Base-by-base conservation (phyloP, 2,113 vertebrate genomes). In the Cyphomyrus plagiostoma region DNA sequence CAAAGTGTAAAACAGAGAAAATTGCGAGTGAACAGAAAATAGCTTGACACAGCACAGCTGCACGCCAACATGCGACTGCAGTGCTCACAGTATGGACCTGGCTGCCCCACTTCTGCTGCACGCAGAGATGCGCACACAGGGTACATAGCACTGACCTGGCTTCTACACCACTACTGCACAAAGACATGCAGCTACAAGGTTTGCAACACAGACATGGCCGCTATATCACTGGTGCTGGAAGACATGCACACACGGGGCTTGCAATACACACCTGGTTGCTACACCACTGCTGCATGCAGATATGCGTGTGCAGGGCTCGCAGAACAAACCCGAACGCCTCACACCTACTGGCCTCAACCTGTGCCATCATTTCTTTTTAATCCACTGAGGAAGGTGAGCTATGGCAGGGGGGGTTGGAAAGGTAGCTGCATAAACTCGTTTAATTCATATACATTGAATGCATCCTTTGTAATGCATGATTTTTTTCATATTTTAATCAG, bases 401-500 rank as follows among this genome's bases (percentile, higher is more conserved):
- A 42, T 89, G 88, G 15, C 35, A 89, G 74, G 74, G 39, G 8
- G 30, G 48, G 21, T 45, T 48, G 35, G 35, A 21, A 80, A 56
- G n/a, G 11, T 2, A 83, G 52, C 30, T 49, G 45, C 39, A 58
- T 52, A 82, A 42, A 42, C 42, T 88, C 2, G 42, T 89, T 83
- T 89, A 39, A 89, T 53, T 26, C 48, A 39, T 53, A 26, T 39
- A 83, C 88, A 83, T 30, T 53, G 35, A 83, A 82, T 48, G 49
- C 35, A 83, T 80, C 50, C 83, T 48, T 42, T 45, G 35, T 62
- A 42, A 62, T 46, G 50, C 77, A 7, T 10, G 17, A 21, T 84
- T 88, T 87, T 87, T 87, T 88, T 74, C 26, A 90, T 91, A 89
- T 85, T 53, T 90, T 89, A 91, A 91, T 92, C 91, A 88, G 92